A percentile compares a stretch with the other conserved stretches of the same genome.
phyloP scores from a whole-genome alignment of 2,888 invertebrate species.

The Eristalis intricaria region DNA sequence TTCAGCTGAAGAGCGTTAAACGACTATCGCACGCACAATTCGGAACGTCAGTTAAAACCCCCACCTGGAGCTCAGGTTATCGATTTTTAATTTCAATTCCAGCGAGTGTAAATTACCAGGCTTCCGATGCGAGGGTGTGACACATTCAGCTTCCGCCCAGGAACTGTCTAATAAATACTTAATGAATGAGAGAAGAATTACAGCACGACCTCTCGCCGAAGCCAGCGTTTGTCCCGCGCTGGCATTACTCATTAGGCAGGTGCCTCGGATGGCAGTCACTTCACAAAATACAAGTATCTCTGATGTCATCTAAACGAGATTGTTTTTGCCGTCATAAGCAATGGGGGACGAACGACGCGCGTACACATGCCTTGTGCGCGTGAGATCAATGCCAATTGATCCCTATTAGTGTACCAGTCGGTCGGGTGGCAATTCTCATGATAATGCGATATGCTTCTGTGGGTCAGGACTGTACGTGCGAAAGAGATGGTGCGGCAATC shows the following conservation, averaged over 20 bases:
- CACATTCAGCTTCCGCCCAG: constrained; percentile 46
- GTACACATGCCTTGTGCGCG: background rate
- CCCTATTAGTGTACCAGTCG: constrained; percentile 33
- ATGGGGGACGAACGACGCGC: background rate
- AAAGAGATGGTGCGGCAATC: background rate
- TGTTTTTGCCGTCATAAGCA: constrained; percentile 28
- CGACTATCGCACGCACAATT: constrained; percentile 7
- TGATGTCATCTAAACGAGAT: constrained; percentile 54
- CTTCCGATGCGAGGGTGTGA: constrained; percentile 24
- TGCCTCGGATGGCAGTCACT: constrained; percentile 3
- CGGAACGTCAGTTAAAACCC: background rate
- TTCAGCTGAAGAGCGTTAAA: background rate
- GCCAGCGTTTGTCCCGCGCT: background rate
- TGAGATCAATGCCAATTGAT: constrained; percentile 54
- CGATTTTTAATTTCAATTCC: constrained; percentile 42
- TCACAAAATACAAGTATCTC: constrained; percentile 9
- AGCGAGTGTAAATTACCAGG: constrained; percentile 39
- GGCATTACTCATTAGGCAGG: constrained; percentile 30
- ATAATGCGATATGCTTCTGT: constrained; percentile 43
- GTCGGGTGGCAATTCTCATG: constrained; percentile 25
- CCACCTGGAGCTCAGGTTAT: constrained; percentile 29
- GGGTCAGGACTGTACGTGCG: constrained; percentile 23
- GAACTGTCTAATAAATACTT: constrained; percentile 44
- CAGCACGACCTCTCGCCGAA: constrained; percentile 18
- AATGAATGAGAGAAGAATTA: constrained; percentile 36